Base-by-base conservation (phyloP, 1,140 invertebrate genomes). In the Eumeta japonica region DNA sequence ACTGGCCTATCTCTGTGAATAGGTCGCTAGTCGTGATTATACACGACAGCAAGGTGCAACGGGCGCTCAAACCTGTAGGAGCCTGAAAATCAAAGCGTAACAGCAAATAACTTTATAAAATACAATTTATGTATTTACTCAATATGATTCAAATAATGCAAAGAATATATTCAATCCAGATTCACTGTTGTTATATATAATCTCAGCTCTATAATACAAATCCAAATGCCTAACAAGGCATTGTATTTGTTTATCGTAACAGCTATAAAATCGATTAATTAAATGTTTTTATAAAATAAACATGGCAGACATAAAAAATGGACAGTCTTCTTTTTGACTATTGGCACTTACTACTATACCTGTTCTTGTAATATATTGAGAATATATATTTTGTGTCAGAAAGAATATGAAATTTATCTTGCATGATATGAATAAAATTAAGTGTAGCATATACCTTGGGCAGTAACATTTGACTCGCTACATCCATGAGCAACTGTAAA, bases 401-500 rank as follows among this genome's bases (percentile, higher is more conserved):
- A 24, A 7, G 20, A 7, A 24, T 5, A 24, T 24, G 20, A 24
- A 5, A 24, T 24, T 7, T 24, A 24, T n/a, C 20, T 24, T 7
- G 20, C n/a, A 24, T n/a, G n/a, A n/a, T n/a, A 24, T 24, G 20
- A 7, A 7, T 24, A 24, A 24, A 24, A 24, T n/a, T n/a, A n/a
- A n/a, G n/a, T n/a, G n/a, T n/a, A n/a, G n/a, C n/a, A n/a, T n/a
- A 45, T 56, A 73, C 79, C 56, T 80, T 73, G 10, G 64, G 54
- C 20, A 81, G 77, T 35, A 88, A 70, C 84, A 89, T 89, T 20
- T 89, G 85, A 0, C 83, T 79, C 41, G 89, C 91, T 2, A 92
- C 79, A 53, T 93, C 90, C 42, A 92, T 76, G 0, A 93, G 63
- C 48, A 93, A 86, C 54, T 89, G 87, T n/a, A 93, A 58, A 74